Conservation (phyloP, 2,797 vertebrate genomes). For the Poecile montanus region DNA sequence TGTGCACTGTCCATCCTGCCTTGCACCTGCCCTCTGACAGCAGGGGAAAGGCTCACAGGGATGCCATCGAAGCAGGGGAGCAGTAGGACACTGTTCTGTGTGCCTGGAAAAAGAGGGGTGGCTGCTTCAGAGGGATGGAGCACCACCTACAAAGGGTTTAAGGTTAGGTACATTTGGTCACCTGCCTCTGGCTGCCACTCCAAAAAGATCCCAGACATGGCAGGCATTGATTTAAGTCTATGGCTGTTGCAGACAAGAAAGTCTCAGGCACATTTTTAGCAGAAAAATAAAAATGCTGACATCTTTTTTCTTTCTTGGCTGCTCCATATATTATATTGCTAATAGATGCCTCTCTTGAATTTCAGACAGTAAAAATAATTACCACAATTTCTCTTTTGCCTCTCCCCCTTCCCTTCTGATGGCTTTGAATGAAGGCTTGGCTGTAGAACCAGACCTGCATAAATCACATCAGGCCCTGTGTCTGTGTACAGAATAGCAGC, state of each 20-base stretch:
- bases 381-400: background rate
- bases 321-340: background rate
- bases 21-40: background rate
- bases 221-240: background rate
- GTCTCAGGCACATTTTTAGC: background rate
- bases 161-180: background rate
- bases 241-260: background rate
- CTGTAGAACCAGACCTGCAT: background rate
- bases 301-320: background rate
- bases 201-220: background rate
- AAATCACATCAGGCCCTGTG: background rate
- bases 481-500: background rate
- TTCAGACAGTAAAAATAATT: conserved; percentile 19
- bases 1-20: background rate
- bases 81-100: background rate
- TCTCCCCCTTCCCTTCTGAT: background rate
- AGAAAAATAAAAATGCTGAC: conserved; percentile 18
- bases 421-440: background rate
- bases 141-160: background rate
- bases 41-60: background rate
- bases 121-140: background rate
- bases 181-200: background rate
- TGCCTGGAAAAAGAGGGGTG: background rate
- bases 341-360: conserved; percentile 1
- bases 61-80: background rate